Percentiles rank a stretch among this genome's conserved stretches.
phyloP scores from a whole-genome alignment of 2,888 invertebrate genomes.

The Zhengitettix transpicula region DNA sequence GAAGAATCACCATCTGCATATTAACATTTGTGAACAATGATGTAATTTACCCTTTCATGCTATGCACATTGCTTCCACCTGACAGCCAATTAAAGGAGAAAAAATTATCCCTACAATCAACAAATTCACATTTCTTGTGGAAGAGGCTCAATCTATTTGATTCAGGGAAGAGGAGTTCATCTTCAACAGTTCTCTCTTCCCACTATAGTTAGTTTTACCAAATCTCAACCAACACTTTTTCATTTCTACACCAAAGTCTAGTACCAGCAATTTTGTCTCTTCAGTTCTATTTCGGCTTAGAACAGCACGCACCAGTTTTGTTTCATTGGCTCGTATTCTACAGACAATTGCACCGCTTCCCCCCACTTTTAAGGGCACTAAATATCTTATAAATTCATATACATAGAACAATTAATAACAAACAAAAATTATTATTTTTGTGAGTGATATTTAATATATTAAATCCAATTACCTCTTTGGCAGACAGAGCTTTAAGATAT shows the following conservation, averaged over 20 bases:
- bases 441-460: too few species aligned
- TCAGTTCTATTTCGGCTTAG: conserved; percentile 98
- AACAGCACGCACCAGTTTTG: conserved; percentile 94
- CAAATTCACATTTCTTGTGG: too few species aligned
- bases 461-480: too few species aligned
- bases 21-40: too few species aligned
- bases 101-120: too few species aligned
- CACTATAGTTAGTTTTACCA: not conserved
- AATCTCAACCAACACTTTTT: conserved; percentile 19
- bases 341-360: conserved; percentile 98
- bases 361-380: conserved; percentile 84
- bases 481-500: too few species aligned
- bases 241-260: conserved; percentile 84
- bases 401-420: conserved; percentile 15
- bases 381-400: conserved; percentile 85
- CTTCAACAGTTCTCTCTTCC: not conserved
- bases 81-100: too few species aligned
- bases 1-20: too few species aligned
- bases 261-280: conserved; percentile 92
- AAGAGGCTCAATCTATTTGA: too few species aligned
- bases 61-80: too few species aligned
- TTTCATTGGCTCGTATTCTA: conserved; percentile 90
- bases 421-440: too few species aligned
- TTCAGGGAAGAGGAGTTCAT: not conserved
- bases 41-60: too few species aligned